Percentiles rank a stretch among this genome's conserved stretches.
Evolutionary conservation across 1,140 invertebrate genomes (phyloP).

Genomic region (Drosophila albomicans): DNA sequence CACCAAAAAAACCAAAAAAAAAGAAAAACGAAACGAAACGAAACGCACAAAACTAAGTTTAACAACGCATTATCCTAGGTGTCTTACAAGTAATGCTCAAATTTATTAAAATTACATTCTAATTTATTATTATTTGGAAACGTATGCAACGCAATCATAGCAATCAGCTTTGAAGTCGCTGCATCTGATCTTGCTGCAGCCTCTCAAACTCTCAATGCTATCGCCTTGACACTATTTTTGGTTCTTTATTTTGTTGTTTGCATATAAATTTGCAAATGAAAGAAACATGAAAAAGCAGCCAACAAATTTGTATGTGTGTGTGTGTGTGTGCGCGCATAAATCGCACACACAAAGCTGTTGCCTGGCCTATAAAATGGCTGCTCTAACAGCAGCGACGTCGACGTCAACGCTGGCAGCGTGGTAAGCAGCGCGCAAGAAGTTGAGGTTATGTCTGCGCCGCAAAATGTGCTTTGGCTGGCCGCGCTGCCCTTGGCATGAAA

Average conservation of each 20-base stretch:
- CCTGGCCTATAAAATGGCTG: conserved; percentile 80
- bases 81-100: conserved; percentile 9
- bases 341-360: conserved; percentile 74
- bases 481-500: conserved; percentile 56
- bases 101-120: conserved; percentile 10
- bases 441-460: conserved; percentile 81
- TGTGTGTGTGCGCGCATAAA: conserved; percentile 62
- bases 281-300: conserved; percentile 29
- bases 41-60: conserved; percentile 42
- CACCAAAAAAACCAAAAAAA: not conserved
- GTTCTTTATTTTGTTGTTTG: conserved; percentile 16
- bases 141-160: not conserved
- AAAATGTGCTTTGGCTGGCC: conserved; percentile 71
- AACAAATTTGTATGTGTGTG: conserved; percentile 8
- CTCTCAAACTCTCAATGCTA: conserved; percentile 33
- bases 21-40: not conserved
- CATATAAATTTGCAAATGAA: conserved; percentile 28
- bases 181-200: conserved; percentile 15
- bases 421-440: conserved; percentile 82
- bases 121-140: not conserved
- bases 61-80: conserved; percentile 1
- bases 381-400: conserved; percentile 62
- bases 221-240: conserved; percentile 64
- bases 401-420: conserved; percentile 67
- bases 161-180: not conserved